Percentiles rank a stretch among this genome's conserved stretches.
phyloP scores from a whole-genome alignment of 2,888 invertebrate species.

The Dicyrtomina minuta region DNA sequence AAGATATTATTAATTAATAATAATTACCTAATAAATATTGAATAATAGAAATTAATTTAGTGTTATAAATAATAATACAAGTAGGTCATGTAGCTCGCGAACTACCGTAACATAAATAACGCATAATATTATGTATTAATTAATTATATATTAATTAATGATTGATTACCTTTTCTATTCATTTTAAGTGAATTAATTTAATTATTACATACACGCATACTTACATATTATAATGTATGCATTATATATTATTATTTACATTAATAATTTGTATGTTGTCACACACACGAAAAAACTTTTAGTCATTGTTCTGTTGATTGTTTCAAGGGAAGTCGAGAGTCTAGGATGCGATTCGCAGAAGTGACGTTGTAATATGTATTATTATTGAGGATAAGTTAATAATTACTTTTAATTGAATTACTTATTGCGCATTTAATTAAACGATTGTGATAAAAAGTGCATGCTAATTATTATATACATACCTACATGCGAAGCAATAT shows the following conservation, averaged over 20 bases:
- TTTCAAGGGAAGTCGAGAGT: neutral
- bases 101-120: too few relatives aligned
- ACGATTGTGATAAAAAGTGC: conserved; percentile 18
- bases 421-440: conserved; percentile 10
- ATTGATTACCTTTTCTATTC: too few relatives aligned
- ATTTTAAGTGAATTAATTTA: too few relatives aligned
- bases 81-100: too few relatives aligned
- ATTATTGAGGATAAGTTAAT: neutral
- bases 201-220: too few relatives aligned
- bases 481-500: neutral
- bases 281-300: neutral
- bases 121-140: too few relatives aligned
- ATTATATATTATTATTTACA: too few relatives aligned
- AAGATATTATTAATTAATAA: neutral
- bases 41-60: too few relatives aligned
- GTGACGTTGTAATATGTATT: neutral
- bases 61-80: too few relatives aligned
- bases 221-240: too few relatives aligned
- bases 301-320: neutral
- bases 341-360: neutral
- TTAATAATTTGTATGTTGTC: neutral
- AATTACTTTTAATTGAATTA: neutral
- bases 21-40: too few relatives aligned
- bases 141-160: too few relatives aligned
- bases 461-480: conserved; percentile 9